Evolutionary conservation across 2,888 invertebrate genomes (phyloP), one percentile per base, ranked within the genome.

Genomic region (Pheosia tremula): DNA sequence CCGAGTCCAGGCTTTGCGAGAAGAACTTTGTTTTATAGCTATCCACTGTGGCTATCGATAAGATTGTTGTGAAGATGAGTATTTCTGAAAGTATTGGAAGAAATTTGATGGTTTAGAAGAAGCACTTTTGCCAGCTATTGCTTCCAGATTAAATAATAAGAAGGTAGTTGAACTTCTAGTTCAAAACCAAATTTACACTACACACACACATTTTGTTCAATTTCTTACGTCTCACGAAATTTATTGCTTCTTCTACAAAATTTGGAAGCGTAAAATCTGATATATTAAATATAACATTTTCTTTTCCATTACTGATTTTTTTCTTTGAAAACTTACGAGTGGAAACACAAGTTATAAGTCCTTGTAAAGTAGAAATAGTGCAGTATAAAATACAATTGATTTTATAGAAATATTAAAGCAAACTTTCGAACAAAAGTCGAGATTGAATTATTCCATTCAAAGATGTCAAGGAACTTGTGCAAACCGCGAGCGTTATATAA

Each of bases 1-100:
- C 92, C 0, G 89, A 80, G n/a, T 91, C 90, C 74, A 89, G 68
- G 58, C 77, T 87, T 72, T 86, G 84, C 3, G 90, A 88, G 66
- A 92, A 85, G 72, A 81, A 89, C 66, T 85, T 86, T 67, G 80
- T 82, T 74, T 83, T 86, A 69, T 71, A 87, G 69, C 85, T 74
- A 64, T 80, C 74, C 53, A 79, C 83, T 67, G 79, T 72, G 49
- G 78, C 75, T 74, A 89, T 62, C 57, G 79, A 81, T 65, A 88
- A 62, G 49, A 86, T 65, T 58, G 79, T 66, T 50, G 80, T 64
- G 67, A 83, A 67, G 80, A 83, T 68, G 79, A 84, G 62, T 74
- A 82, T 74, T 80, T 88, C 92, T 91, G 92, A 84, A 92, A 92
- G 50, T 24, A 50, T 50, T 50, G 8, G 24, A 50, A 24, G 8